These are phyloP conservation scores for Sarcophaga peregrina DNA, from an alignment of 1,140 invertebrate species.

Conservation along the genomic window DNA sequence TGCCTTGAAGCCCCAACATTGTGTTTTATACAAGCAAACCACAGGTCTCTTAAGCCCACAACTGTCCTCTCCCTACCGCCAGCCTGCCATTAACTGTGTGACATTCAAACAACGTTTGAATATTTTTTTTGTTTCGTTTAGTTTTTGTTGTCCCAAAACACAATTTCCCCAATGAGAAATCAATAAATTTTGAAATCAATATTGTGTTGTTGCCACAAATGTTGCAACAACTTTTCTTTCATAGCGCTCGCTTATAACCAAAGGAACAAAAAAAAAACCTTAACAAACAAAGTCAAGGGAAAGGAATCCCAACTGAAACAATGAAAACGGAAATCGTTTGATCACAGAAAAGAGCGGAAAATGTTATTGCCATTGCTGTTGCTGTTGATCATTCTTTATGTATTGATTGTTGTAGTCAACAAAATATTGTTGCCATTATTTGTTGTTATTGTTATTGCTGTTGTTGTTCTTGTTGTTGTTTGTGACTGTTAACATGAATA, in stretches of 20 bases:
- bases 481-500: constrained; percentile 59
- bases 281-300: constrained; percentile 1
- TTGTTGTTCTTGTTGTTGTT: background rate
- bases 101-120: constrained; percentile 23
- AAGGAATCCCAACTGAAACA: background rate
- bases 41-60: background rate
- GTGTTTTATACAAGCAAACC: background rate
- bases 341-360: background rate
- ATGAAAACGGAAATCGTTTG: background rate
- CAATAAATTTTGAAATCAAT: constrained; percentile 16
- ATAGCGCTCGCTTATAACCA: too few species aligned
- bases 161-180: constrained; percentile 39
- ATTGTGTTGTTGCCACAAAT: background rate
- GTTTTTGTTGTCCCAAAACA: background rate
- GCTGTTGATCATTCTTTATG: background rate
- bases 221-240: background rate
- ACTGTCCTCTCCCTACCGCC: background rate
- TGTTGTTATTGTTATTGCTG: background rate
- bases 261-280: background rate
- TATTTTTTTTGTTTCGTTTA: background rate
- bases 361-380: background rate
- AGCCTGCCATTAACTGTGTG: constrained; percentile 28
- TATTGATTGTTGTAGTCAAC: constrained; percentile 32
- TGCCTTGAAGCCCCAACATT: background rate
- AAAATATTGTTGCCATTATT: background rate